Conservation (phyloP, 2,113 vertebrate genomes). For the Pithys albifrons region DNA sequence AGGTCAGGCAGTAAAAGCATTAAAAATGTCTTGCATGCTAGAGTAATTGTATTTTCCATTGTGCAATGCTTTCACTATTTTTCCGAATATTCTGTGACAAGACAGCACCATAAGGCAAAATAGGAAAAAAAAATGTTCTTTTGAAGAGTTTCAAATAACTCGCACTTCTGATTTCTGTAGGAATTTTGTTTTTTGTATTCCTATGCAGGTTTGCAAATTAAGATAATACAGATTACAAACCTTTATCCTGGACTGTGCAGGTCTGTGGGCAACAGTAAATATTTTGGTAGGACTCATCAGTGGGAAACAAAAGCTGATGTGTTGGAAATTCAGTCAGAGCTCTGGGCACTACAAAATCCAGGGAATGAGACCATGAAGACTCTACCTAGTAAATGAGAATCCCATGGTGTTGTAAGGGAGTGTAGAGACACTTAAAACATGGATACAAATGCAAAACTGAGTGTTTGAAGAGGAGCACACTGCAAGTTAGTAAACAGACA, state of each 20-base stretch:
- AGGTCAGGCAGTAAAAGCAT: not conserved
- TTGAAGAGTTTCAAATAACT: not conserved
- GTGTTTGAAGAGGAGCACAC: not conserved
- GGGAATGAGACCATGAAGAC: not conserved
- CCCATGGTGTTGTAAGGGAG: not conserved
- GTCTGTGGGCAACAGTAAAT: not conserved
- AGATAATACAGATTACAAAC: not conserved
- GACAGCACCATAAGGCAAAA: not conserved
- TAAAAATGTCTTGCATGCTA: not conserved
- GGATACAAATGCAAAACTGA: not conserved
- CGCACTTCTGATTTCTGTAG: not conserved
- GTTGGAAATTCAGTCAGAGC: not conserved
- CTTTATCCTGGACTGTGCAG: not conserved
- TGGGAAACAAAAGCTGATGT: not conserved
- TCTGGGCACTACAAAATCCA: not conserved
- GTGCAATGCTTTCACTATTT: not conserved
- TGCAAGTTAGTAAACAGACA: not conserved
- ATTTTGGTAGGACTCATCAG: not conserved
- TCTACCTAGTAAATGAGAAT: not conserved
- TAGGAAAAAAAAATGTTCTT: not conserved
- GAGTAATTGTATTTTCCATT: not conserved
- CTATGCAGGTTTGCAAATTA: not conserved
- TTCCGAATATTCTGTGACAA: not conserved
- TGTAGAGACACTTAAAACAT: accelerated
- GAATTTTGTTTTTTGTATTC: not conserved